Evolutionary conservation across 1,140 invertebrate genomes (phyloP).

Genomic region (Ips typographus): DNA sequence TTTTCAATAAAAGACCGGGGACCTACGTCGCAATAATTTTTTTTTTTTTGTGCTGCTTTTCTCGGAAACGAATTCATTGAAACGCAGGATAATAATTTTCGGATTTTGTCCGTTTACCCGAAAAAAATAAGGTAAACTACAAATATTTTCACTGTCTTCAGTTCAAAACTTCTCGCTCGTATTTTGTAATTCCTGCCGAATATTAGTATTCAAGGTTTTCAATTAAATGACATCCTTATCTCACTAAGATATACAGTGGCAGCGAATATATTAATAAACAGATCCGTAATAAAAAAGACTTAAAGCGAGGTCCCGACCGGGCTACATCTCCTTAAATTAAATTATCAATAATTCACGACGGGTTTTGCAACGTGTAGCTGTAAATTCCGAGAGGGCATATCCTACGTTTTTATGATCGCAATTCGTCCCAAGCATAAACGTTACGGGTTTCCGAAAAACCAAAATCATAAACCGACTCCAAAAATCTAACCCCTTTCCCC

Average conservation of each 20-base stretch:
- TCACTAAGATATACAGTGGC: too few relatives aligned
- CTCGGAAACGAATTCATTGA: neutral
- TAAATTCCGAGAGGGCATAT: slow-evolving; percentile 28
- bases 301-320: neutral
- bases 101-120: too few relatives aligned
- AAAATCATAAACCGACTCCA: slow-evolving; percentile 27
- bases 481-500: neutral
- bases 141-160: too few relatives aligned
- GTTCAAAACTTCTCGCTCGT: too few relatives aligned
- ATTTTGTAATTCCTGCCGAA: too few relatives aligned
- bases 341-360: slow-evolving; percentile 29
- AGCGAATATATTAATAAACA: too few relatives aligned
- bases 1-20: slow-evolving; percentile 17
- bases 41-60: neutral
- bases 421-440: slow-evolving; percentile 25
- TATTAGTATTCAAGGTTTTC: too few relatives aligned
- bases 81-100: too few relatives aligned
- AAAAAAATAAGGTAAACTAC: too few relatives aligned
- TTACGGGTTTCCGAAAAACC: slow-evolving; percentile 24
- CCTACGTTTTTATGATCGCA: slow-evolving; percentile 29
- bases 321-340: slow-evolving; percentile 33
- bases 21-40: too few relatives aligned
- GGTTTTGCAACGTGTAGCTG: slow-evolving; percentile 29
- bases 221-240: too few relatives aligned
- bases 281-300: too few relatives aligned